Percentiles rank a stretch among this genome's conserved stretches.
These are phyloP conservation scores for Saiga tatarica DNA, from an alignment of 2,113 vertebrate species.

Conservation along the genomic window DNA sequence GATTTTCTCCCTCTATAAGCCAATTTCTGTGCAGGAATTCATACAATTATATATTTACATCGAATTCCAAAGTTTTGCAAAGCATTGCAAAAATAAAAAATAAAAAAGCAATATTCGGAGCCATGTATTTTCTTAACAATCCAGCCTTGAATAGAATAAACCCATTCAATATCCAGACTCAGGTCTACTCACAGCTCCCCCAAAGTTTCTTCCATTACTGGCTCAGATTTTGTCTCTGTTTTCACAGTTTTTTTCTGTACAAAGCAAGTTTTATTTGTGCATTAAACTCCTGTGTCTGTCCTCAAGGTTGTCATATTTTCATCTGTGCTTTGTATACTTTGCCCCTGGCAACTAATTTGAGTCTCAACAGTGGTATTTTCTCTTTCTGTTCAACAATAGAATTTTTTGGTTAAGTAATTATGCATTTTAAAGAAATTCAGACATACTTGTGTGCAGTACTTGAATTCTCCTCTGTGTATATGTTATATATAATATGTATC, in stretches of 20 bases:
- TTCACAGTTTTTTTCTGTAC: background rate
- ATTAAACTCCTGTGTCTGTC: background rate
- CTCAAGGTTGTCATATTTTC: background rate
- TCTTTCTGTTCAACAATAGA: background rate
- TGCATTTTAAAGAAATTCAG: background rate
- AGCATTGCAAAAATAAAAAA: background rate
- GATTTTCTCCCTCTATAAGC: background rate
- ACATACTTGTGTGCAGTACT: background rate
- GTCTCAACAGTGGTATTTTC: background rate
- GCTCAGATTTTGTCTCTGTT: background rate
- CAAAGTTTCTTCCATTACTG: background rate
- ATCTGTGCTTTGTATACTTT: background rate
- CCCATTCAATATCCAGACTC: background rate
- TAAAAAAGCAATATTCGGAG: background rate
- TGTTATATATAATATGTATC: background rate
- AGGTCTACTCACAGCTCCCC: background rate
- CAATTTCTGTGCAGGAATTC: background rate
- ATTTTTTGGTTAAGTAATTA: background rate
- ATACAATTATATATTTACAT: background rate
- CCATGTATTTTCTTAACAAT: background rate
- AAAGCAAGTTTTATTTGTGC: background rate
- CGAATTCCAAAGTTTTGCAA: background rate
- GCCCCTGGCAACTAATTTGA: background rate
- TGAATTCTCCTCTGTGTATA: background rate
- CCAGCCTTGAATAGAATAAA: background rate